Evolutionary conservation across 2,888 invertebrate genomes (phyloP), one percentile per base, ranked within the genome.

Genomic region (Latrodectus hesperus): DNA sequence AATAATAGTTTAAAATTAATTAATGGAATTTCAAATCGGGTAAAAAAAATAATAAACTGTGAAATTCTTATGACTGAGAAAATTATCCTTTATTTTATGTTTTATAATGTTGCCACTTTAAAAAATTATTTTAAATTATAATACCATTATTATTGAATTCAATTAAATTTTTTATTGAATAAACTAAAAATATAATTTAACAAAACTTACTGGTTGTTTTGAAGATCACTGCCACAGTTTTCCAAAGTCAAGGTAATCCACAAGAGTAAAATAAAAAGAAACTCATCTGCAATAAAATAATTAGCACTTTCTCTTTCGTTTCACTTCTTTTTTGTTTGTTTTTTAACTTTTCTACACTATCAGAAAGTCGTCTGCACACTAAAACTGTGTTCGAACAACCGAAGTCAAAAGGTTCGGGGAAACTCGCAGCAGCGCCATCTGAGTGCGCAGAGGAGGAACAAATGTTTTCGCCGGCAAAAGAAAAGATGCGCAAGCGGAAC

Each of bases 341-440:
- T 26, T 3, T 11, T 22, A 11, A 17, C 17, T 68, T 68, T 71
- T 71, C 71, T n/a, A 51, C 71, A 49, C 71, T 22, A 71, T 71
- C 51, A 49, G 71, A 71, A 71, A 71, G 53, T 74, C 73, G 55
- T 74, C 73, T 17, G 53, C 22, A 22, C 53, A 53, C 73, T 74
- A 26, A 12, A 53, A 52, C 22, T 53, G 22, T 22, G 11, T 53
- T 51, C 73, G 55, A 53, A 14, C 52, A 55, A 53, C 17, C 73
- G 73, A 74, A 74, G 53, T 74, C 73, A 53, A 74, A 74, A 74
- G 53, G 22, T 74, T 74, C 71, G 14, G 73, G 14, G 53, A 71
- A 53, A 53, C 73, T 53, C 17, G 51, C n/a, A n/a, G 52, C 22
- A 53, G 73, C 73, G 73, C 73, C 73, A 74, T 53, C 55, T 68